Evolutionary conservation across 2,113 vertebrate species (phyloP).

Genomic region (Helogale parvula): DNA sequence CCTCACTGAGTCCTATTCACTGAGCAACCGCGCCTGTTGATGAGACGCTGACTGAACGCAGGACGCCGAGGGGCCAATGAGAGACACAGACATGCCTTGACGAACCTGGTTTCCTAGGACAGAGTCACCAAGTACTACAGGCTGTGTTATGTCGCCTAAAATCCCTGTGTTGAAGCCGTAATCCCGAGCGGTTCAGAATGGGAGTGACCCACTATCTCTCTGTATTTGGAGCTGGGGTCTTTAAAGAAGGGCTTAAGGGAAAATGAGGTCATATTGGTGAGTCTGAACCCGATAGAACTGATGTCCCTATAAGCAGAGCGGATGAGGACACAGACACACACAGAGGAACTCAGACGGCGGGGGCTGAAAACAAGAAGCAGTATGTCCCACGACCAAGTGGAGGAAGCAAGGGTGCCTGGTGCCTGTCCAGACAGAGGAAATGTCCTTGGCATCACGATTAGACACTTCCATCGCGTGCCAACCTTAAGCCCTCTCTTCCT

Average conservation of each 20-base stretch:
- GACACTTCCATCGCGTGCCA: not conserved
- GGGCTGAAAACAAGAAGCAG: no score
- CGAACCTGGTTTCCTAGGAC: not conserved
- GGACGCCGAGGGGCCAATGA: not conserved
- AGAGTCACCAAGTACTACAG: not conserved
- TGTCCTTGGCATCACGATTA: no score
- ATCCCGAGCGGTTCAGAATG: not conserved
- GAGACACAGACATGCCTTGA: not conserved
- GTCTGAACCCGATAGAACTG: not conserved
- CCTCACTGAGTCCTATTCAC: not conserved
- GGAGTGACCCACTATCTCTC: no score
- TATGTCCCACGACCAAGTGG: no score
- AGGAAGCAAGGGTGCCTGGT: no score
- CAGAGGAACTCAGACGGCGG: accelerated
- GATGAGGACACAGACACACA: not conserved
- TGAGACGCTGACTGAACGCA: no score
- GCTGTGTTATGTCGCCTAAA: not conserved
- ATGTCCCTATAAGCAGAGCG: no score
- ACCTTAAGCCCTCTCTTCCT: not conserved
- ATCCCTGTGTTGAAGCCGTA: not conserved
- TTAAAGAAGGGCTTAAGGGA: not conserved
- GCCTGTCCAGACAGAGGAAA: not conserved
- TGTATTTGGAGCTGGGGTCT: not conserved
- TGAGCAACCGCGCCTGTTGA: no score
- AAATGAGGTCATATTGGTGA: not conserved